These are phyloP conservation scores for Drosophila leonis DNA, from an alignment of 2,888 invertebrate genomes.

Conservation along the genomic window DNA sequence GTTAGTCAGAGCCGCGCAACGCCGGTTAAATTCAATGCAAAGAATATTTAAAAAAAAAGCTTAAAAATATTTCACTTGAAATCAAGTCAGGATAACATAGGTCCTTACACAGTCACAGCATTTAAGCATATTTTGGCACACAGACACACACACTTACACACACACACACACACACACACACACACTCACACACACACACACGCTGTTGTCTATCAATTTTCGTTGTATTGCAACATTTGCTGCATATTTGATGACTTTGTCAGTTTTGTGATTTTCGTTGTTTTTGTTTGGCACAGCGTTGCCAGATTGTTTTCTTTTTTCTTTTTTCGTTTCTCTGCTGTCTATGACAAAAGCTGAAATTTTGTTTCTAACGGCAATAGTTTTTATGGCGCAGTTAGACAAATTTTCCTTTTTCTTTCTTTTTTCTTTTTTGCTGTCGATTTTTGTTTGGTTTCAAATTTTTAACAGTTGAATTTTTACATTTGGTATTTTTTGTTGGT, in stretches of 20 bases:
- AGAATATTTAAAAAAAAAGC: neutral
- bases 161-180: neutral
- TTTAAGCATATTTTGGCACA: constrained; percentile 7
- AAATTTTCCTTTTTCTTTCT: neutral
- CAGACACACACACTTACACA: neutral
- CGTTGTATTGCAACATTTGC: constrained; percentile 18
- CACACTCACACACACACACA: neutral
- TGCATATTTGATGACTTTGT: constrained; percentile 51
- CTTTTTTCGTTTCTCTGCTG: neutral
- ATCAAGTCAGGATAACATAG: neutral
- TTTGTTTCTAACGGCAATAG: neutral
- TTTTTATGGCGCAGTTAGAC: neutral
- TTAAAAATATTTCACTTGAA: neutral
- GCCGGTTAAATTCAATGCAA: neutral
- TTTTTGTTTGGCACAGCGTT: neutral
- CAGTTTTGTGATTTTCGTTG: constrained; percentile 25
- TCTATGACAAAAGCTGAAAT: constrained; percentile 31
- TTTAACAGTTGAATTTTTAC: neutral
- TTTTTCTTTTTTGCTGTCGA: neutral
- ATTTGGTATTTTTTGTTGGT: constrained; percentile 1
- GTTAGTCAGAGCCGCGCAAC: neutral
- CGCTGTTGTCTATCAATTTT: constrained; percentile 18
- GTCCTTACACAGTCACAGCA: neutral
- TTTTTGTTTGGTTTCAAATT: neutral
- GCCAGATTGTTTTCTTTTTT: constrained; percentile 7